Base-by-base conservation (phyloP, 2,113 vertebrate genomes). In the Dromas ardeola region DNA sequence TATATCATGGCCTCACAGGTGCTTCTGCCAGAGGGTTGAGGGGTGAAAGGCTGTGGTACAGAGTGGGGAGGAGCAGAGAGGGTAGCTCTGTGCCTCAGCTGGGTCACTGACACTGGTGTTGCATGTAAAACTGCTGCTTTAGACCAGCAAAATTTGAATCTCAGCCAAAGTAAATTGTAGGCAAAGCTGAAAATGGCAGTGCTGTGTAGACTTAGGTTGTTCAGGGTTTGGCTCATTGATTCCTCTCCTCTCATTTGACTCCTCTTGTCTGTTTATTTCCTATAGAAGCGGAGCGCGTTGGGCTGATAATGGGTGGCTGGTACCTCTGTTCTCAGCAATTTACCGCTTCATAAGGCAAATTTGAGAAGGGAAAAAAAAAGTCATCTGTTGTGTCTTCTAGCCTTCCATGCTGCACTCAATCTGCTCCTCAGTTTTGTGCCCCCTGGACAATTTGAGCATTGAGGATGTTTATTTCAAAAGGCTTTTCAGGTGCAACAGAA, bases 401-500 rank as follows among this genome's bases (percentile, higher is more conserved):
- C 59, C 14, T 83, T 93, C 67, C 16, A 11, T 4, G 1, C 25
- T 71, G 56, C 36, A 45, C 26, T 79, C n/a, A 36, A 11, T 59
- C 36, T 82, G 40, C 27, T 90, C 29, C 62, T 92, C 13, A 43
- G 23, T 71, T 84, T 81, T 78, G 38, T 88, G 76, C 76, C 90
- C 69, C 17, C 55, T 78, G 88, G 92, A 79, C 47, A 86, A 66
- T 85, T 55, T 18, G 12, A 84, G 27, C 80, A 67, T 63, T 81
- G 36, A 43, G 2, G 2, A 45, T 49, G 22, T 38, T 86, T 86
- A 45, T 94, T 93, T 96, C 43, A 74, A 86, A 93, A 76, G 81
- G 32, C 69, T 96, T 96, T 92, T 98, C 73, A 92, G 86, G 74
- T 96, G 89, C 88, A 96, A 76, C 14, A 73, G 40, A 91, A 79